Base-by-base conservation (phyloP, 2,888 invertebrate genomes). In the Macropis europaea region DNA sequence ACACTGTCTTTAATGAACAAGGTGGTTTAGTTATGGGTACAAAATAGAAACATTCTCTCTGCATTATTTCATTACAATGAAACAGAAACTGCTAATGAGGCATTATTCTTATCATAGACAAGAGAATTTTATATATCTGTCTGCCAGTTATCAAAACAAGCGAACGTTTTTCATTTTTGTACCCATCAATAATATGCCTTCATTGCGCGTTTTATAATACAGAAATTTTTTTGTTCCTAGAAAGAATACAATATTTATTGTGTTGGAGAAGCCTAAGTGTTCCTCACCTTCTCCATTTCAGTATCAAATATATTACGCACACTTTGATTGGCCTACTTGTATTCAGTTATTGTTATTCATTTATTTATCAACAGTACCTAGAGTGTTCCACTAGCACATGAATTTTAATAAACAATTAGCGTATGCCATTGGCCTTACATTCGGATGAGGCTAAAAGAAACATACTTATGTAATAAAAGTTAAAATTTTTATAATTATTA, bases 371-470 rank as follows among this genome's bases (percentile, higher is more conserved):
- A 76, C 76, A 74, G 72, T 78, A 81, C 71, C 82, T 87, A 84
- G 60, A 43, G 57, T 80, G 66, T 78, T 82, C 73, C 82, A 93
- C 92, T 94, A 94, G 91, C 93, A 94, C 91, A 95, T 92, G 91
- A 95, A 92, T 90, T 93, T 95, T 91, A 97, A 92, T 90, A 97
- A 91, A 62, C 95, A 94, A 90, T 95, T 96, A 83, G 98, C 98
- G 91, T 99, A 99, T 76, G 96, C 97, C 99, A 99, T 99, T 72
- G 99, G 98, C 92, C 96, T 97, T 74, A 99, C 96, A 90, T 98
- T 95, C 15, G 99, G 99, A 92, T 99, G 99, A 86, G 97, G 95
- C 97, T 97, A 92, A 74, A 84, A 87, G 22, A 40, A 22, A 22
- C 2, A 61, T 6, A 1, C 53, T 60, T 45, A 5, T 43, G 53